A percentile compares a stretch with the other conserved stretches of the same genome.
phyloP scores from a whole-genome alignment of 2,113 vertebrate genomes.

The Bolborhynchus lineola region DNA sequence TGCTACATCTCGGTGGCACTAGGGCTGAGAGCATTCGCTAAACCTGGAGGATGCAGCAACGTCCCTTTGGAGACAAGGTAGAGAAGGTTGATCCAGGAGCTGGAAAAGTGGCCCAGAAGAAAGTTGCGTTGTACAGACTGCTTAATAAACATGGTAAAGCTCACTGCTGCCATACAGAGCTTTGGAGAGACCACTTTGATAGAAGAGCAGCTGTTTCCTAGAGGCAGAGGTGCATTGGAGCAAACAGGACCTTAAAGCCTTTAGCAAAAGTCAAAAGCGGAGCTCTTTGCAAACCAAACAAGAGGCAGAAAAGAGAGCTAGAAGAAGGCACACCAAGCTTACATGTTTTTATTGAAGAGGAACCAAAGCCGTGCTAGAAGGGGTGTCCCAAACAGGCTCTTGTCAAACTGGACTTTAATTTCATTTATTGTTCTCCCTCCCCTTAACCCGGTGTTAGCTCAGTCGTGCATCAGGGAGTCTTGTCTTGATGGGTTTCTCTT shows the following conservation, averaged over 20 bases:
- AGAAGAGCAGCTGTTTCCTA: background rate
- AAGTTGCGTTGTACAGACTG: background rate
- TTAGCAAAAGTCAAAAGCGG: background rate
- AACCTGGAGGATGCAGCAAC: background rate
- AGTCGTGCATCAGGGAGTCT: background rate
- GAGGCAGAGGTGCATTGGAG: background rate
- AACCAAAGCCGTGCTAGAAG: constrained; percentile 34
- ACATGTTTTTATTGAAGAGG: background rate
- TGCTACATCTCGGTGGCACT: fast-evolving
- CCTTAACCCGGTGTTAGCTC: background rate
- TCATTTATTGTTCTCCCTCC: constrained; percentile 11
- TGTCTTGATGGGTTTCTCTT: constrained; percentile 30
- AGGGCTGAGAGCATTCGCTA: background rate
- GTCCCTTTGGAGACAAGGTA: background rate
- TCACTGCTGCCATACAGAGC: background rate
- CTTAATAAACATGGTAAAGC: background rate
- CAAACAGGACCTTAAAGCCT: background rate
- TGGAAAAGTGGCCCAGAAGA: background rate
- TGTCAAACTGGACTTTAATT: background rate
- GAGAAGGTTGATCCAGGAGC: background rate
- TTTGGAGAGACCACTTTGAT: background rate
- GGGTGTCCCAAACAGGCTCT: background rate
- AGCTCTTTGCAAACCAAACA: background rate
- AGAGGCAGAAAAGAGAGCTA: background rate
- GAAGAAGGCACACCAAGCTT: background rate